Evolutionary conservation across 2,113 vertebrate genomes (phyloP).

Genomic region (Platysteira castanea): DNA sequence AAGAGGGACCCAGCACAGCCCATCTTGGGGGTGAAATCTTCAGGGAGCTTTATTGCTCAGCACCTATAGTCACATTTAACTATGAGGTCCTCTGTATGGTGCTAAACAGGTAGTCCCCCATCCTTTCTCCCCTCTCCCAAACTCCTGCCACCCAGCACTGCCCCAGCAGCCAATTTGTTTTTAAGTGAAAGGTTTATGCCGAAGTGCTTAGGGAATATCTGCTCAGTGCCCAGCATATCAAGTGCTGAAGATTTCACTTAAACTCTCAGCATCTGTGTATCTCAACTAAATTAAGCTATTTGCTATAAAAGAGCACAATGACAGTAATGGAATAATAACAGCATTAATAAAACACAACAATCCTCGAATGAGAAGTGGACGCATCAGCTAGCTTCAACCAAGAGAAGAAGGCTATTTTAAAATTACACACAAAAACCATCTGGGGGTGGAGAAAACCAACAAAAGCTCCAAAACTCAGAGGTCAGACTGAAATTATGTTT

Average conservation of each 20-base stretch:
- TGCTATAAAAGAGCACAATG: conserved; percentile 71
- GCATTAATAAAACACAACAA: conserved; percentile 74
- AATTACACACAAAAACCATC: conserved; percentile 58
- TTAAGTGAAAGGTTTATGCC: conserved; percentile 34
- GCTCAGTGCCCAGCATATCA: conserved; percentile 47
- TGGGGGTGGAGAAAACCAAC: conserved; percentile 53
- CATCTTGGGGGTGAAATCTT: background rate
- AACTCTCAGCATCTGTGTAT: conserved; percentile 68
- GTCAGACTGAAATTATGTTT: conserved; percentile 56
- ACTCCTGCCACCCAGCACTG: background rate
- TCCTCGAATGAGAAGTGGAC: conserved; percentile 42
- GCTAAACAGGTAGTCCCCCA: background rate
- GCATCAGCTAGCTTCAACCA: conserved; percentile 49
- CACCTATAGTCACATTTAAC: background rate
- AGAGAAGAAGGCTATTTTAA: conserved; percentile 58
- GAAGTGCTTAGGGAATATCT: conserved; percentile 25
- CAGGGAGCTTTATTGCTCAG: background rate
- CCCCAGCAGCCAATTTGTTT: background rate
- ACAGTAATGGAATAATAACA: conserved; percentile 75
- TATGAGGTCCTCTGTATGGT: background rate
- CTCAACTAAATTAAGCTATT: conserved; percentile 72
- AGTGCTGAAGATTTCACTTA: conserved; percentile 68
- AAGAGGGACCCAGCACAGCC: background rate
- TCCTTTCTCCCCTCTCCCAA: background rate
- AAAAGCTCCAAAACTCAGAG: conserved; percentile 38